A percentile compares a stretch with the other conserved stretches of the same genome.
phyloP scores from a whole-genome alignment of 2,888 invertebrate genomes.

The Chymomyza amoena region DNA sequence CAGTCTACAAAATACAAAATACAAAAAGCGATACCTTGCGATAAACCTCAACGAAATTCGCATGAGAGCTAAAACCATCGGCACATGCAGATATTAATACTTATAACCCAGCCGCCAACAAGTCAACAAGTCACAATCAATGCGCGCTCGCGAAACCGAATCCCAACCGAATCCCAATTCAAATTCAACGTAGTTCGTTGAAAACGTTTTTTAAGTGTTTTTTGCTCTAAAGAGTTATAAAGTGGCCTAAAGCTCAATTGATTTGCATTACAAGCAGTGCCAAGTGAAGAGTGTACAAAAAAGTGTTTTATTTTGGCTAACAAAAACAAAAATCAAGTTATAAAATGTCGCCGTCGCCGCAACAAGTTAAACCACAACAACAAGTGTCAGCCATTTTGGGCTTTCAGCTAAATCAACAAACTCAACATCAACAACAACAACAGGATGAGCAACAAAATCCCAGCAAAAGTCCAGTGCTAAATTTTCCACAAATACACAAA shows the following conservation, averaged over 20 bases:
- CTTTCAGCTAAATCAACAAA: slow-evolving; percentile 13
- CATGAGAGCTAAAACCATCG: neutral
- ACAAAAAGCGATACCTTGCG: too few species aligned
- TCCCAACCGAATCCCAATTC: too few species aligned
- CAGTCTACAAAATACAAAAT: neutral
- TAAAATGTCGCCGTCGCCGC: slow-evolving; percentile 35
- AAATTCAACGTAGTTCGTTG: neutral
- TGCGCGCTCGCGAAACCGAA: neutral
- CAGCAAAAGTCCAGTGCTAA: slow-evolving; percentile 29
- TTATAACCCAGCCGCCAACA: neutral
- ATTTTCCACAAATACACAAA: slow-evolving; percentile 29
- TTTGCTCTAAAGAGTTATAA: too few species aligned
- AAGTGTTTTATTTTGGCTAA: slow-evolving; percentile 33
- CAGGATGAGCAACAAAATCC: slow-evolving; percentile 8
- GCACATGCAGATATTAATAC: neutral
- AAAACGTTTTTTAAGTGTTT: neutral
- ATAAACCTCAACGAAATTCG: neutral
- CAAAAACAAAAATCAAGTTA: slow-evolving; percentile 27
- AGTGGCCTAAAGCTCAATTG: neutral
- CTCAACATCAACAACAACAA: slow-evolving; percentile 32
- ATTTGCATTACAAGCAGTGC: slow-evolving; percentile 40
- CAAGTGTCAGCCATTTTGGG: slow-evolving; percentile 26
- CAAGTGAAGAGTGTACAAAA: slow-evolving; percentile 14
- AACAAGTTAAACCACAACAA: slow-evolving; percentile 22
- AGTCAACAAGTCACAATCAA: neutral